Percentiles rank a stretch among this genome's conserved stretches.
These are phyloP conservation scores for Oligia fasciuncula DNA, from an alignment of 2,888 invertebrate genomes.

Conservation along the genomic window DNA sequence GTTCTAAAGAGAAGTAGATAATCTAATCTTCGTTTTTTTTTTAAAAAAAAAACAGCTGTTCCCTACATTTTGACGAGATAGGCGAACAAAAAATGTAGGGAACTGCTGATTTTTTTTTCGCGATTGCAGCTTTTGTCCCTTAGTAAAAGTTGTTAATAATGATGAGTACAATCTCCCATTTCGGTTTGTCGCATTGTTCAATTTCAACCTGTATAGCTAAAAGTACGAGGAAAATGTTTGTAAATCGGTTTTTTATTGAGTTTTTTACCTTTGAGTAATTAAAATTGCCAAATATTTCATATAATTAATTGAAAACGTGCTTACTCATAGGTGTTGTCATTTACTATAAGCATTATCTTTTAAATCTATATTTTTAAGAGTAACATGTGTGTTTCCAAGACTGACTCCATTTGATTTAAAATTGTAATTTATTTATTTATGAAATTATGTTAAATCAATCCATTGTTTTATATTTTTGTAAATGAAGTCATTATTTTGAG, in stretches of 20 bases:
- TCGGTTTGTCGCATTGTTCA: too few relatives aligned
- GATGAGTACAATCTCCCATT: too few relatives aligned
- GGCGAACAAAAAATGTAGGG: too few relatives aligned
- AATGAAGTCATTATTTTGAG: slow-evolving; percentile 43
- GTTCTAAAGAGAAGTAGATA: background rate
- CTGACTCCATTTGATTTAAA: slow-evolving; percentile 36
- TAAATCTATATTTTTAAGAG: slow-evolving; percentile 28
- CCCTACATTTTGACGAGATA: too few relatives aligned
- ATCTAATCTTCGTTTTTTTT: background rate
- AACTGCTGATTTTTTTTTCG: too few relatives aligned
- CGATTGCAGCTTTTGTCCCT: too few relatives aligned
- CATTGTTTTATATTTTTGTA: slow-evolving; percentile 29
- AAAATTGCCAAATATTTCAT: slow-evolving; percentile 21
- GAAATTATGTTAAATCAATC: slow-evolving; percentile 21
- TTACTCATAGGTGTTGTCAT: slow-evolving; percentile 20
- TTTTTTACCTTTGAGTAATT: slow-evolving; percentile 1
- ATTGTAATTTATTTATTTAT: slow-evolving; percentile 15
- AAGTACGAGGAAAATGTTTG: background rate
- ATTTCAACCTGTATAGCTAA: background rate
- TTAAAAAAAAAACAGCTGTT: too few relatives aligned
- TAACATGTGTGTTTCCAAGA: slow-evolving; percentile 44
- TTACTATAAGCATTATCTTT: slow-evolving; percentile 24
- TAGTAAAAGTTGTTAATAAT: too few relatives aligned
- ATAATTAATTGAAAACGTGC: background rate
- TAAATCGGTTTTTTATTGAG: background rate